phyloP scores from a whole-genome alignment of 2,113 vertebrate genomes.

The Syngnathus floridae region DNA sequence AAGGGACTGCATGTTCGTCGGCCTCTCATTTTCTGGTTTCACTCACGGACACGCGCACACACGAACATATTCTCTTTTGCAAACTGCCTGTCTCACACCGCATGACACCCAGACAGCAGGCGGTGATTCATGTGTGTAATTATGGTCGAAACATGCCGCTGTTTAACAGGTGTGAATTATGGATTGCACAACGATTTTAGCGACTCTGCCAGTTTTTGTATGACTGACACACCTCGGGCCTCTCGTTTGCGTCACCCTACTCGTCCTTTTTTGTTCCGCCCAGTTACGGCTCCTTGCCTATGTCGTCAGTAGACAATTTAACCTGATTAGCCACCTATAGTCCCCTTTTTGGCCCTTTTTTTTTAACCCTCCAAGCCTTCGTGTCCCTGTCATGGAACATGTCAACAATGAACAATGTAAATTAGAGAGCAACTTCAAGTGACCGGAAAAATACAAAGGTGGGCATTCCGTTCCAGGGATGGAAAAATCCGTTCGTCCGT shows the following conservation, averaged over 20 bases:
- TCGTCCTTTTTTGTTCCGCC: conserved; percentile 1
- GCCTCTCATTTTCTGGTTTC: conserved; percentile 21
- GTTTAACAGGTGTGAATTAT: conserved; percentile 70
- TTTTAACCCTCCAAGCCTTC: conserved; percentile 26
- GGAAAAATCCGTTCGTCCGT: too few relatives aligned
- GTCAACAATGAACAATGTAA: too few relatives aligned
- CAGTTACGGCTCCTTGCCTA: conserved; percentile 30
- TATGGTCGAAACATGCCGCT: conserved; percentile 60
- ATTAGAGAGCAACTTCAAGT: too few relatives aligned
- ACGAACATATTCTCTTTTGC: conserved; percentile 25
- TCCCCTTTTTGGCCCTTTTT: conserved; percentile 31
- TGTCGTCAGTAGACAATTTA: conserved; percentile 68
- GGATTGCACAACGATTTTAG: conserved; percentile 35
- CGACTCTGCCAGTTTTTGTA: conserved; percentile 28
- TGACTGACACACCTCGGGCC: conserved; percentile 35
- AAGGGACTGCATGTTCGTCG: conserved; percentile 29
- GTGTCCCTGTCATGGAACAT: conserved; percentile 20
- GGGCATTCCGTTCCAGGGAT: too few relatives aligned
- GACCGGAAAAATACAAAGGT: too few relatives aligned
- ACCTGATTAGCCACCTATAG: conserved; percentile 63
- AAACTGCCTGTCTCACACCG: conserved; percentile 12
- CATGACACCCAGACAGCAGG: conserved; percentile 46
- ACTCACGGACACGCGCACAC: conserved; percentile 6
- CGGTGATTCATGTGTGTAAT: conserved; percentile 63
- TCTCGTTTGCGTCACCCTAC: conserved; percentile 18